Evolutionary conservation across 2,888 invertebrate species (phyloP).

Genomic region (Iselma pallidipennis): DNA sequence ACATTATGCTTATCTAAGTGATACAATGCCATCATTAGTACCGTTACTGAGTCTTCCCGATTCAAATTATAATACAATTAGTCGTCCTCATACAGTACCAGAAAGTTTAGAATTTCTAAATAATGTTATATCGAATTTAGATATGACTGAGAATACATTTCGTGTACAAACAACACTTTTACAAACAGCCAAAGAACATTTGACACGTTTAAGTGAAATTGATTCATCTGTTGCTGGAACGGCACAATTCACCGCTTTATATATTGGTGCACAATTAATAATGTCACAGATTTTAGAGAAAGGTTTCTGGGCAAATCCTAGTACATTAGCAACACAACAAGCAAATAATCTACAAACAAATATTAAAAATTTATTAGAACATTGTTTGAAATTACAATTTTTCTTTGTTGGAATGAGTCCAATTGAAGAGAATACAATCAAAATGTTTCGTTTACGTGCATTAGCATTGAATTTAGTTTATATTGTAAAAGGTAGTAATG

Average conservation of each 20-base stretch:
- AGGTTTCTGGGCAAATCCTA: slow-evolving; percentile 56
- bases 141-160: slow-evolving; percentile 66
- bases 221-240: slow-evolving; percentile 78
- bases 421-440: slow-evolving; percentile 76
- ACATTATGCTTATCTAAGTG: slow-evolving; percentile 91
- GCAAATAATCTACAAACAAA: slow-evolving; percentile 54
- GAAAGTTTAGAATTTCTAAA: slow-evolving; percentile 74
- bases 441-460: no score
- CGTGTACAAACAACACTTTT: slow-evolving; percentile 63
- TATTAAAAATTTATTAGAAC: slow-evolving; percentile 61
- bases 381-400: slow-evolving; percentile 77
- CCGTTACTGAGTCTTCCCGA: slow-evolving; percentile 66
- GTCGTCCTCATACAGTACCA: slow-evolving; percentile 61
- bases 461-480: no score
- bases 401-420: slow-evolving; percentile 83
- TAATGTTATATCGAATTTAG: slow-evolving; percentile 72
- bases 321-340: slow-evolving; percentile 56
- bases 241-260: slow-evolving; percentile 80
- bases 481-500: slow-evolving; percentile 68
- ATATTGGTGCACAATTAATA: slow-evolving; percentile 70
- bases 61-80: slow-evolving; percentile 47
- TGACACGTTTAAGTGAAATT: slow-evolving; percentile 75
- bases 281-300: slow-evolving; percentile 59
- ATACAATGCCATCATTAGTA: slow-evolving; percentile 90
- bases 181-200: slow-evolving; percentile 68